These are phyloP conservation scores for Paracanthobrama guichenoti DNA, from an alignment of 2,113 vertebrate species.

Conservation along the genomic window DNA sequence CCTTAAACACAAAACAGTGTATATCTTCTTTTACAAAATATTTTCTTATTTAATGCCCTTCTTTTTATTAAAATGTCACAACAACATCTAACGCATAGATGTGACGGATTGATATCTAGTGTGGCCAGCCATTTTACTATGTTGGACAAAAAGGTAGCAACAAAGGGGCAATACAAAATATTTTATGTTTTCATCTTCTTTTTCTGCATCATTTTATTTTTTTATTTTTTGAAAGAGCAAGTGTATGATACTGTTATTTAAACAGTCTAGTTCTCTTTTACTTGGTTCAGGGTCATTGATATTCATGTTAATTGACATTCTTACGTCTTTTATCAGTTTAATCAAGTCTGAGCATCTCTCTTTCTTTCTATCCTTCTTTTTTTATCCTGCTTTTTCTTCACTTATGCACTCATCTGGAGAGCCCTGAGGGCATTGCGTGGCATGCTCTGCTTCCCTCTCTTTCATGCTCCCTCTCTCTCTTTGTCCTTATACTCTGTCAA, in stretches of 20 bases:
- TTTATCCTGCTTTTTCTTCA: conserved; percentile 52
- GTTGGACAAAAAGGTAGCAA: not conserved
- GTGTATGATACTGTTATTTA: not conserved
- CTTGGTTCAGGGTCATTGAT: conserved; percentile 56
- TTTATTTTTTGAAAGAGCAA: not conserved
- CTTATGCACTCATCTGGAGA: conserved; percentile 34
- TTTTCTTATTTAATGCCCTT: too few relatives aligned
- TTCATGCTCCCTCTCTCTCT: conserved; percentile 43
- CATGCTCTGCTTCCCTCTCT: conserved; percentile 44
- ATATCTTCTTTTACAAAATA: too few relatives aligned
- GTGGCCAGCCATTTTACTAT: not conserved
- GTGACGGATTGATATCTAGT: not conserved
- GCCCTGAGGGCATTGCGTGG: conserved; percentile 44
- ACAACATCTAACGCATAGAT: too few relatives aligned
- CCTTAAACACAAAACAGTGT: too few relatives aligned
- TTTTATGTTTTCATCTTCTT: not conserved
- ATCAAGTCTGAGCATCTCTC: conserved; percentile 30
- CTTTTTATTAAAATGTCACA: too few relatives aligned
- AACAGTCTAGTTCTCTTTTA: conserved; percentile 47
- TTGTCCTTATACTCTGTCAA: conserved; percentile 51
- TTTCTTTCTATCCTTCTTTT: conserved; percentile 58
- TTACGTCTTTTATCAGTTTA: conserved; percentile 39
- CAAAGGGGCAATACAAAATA: not conserved
- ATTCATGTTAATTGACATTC: conserved; percentile 10
- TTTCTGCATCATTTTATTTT: not conserved